Evolutionary conservation across 2,797 vertebrate genomes (phyloP), one percentile per base, ranked within the genome.

Genomic region (Merluccius polli): DNA sequence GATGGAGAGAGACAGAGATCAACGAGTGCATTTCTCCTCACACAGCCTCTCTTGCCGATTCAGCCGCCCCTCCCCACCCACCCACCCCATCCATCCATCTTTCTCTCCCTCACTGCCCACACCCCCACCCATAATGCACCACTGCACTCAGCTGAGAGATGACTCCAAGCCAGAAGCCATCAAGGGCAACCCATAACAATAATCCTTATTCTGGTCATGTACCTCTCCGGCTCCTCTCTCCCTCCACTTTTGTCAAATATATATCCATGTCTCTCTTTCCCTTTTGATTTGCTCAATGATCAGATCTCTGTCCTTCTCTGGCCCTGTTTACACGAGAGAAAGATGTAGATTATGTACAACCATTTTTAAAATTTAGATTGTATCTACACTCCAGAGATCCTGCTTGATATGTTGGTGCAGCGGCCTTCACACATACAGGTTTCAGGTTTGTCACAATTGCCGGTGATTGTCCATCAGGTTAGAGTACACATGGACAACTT

Each of bases 11-110:
- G 70, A 70, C 33, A 31, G 78, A 82, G 87, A 88, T 90, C 88
- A 87, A 63, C 33, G 80, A 77, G 88, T 88, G 82, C 88, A 83
- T 84, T 79, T 85, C 82, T 81, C 83, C 84, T 89, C 81, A 75
- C 59, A 81, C 82, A 75, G 77, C 81, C 84, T 77, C 73, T 74
- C 71, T 59, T 10, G n/a, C 52, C 52, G n/a, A n/a, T 24, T 65
- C 59, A 24, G 24, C 59, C 24, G 12, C 24, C 59, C 59, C 8
- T 65, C 59, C 59, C 10, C n/a, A 38, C 36, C 36, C 36, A 38
- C 33, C 33, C 33, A 35, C 36, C 36, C 36, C 36, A 12, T 38
- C 63, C 36, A 18, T 68, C 41, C 48, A 73, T 78, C 70, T 8
- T 44, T 74, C 77, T 41, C 73, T 78, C 77, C 73, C 73, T 69